Base-by-base conservation (phyloP, 2,888 invertebrate species). In the Amorpha juglandis region DNA sequence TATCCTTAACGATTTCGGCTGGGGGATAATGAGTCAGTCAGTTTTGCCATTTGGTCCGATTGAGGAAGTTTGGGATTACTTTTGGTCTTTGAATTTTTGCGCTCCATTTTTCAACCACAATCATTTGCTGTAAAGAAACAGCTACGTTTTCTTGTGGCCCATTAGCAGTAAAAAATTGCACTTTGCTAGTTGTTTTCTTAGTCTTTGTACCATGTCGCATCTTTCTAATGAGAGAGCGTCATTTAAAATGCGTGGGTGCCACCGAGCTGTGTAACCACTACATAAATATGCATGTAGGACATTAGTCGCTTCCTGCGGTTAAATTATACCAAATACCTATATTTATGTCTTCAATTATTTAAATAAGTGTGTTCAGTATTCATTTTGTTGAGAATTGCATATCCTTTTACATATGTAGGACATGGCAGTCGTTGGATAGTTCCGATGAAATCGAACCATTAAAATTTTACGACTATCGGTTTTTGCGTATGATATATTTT, bases 271-370 rank as follows among this genome's bases (percentile, higher is more conserved):
- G 48, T 35, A 38, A 64, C 55, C 33, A 14, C 47, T 66, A 42
- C 66, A 71, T 76, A 70, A 74, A 74, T 74, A 73, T 76, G 66
- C 68, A 72, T 67, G 62, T 63, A 62, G 14, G 6, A 42, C 62
- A 70, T 70, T 67, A 70, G 68, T 67, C 67, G 63, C 68, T 68
- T 63, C 69, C 68, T 65, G 70, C 70, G 68, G 69, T 47, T 69
- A 69, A 67, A 68, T 71, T 50, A 42, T 64, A 62, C 53, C 66
- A 65, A 70, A 69, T 69, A 69, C 52, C 63, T 58, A 67, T 66
- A 66, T 69, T 71, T 69, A 68, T 68, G 68, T 64, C 65, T 66
- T 38, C 55, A 55, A 64, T 58, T 48, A 64, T 58, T 58, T 55
- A 14, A 64, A 64, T 48, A 58, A 58, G 35, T 48, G 16, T 48